These are phyloP conservation scores for Minunthozetes semirufus DNA, from an alignment of 2,888 invertebrate genomes.

Conservation along the genomic window DNA sequence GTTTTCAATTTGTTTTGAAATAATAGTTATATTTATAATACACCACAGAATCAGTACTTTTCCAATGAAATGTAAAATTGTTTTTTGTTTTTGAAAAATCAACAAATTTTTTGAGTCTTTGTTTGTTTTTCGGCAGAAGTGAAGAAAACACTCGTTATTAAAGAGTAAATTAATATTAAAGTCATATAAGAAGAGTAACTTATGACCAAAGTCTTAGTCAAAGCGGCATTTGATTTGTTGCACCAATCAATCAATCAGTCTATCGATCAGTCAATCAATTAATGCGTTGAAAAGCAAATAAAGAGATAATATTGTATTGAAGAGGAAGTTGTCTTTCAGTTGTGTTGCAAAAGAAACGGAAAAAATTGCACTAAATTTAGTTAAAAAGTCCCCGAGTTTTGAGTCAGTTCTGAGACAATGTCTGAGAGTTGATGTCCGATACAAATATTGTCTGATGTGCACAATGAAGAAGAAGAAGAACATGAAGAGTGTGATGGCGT, in stretches of 20 bases:
- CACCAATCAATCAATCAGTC: background rate
- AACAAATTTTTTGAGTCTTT: constrained; percentile 15
- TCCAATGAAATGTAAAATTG: background rate
- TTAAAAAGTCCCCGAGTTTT: constrained; percentile 19
- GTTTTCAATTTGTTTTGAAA: constrained; percentile 5
- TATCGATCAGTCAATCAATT: background rate
- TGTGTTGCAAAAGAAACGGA: constrained; percentile 1
- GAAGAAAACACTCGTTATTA: constrained; percentile 7
- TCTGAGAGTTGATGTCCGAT: constrained; percentile 5
- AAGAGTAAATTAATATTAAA: background rate
- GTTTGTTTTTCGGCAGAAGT: background rate
- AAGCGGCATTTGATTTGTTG: background rate
- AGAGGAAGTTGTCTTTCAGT: constrained; percentile 2
- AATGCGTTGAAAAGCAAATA: constrained; percentile 20
- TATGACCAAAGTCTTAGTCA: constrained; percentile 6
- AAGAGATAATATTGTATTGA: background rate
- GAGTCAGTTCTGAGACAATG: background rate
- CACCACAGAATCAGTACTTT: constrained; percentile 25
- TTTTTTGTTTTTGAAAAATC: constrained; percentile 14
- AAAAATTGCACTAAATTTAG: constrained; percentile 21
- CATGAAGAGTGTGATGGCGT: constrained; percentile 22
- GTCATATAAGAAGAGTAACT: constrained; percentile 16
- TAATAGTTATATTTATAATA: constrained; percentile 22
- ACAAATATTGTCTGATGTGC: constrained; percentile 28
- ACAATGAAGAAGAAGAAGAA: constrained; percentile 2